phyloP scores from a whole-genome alignment of 2,888 invertebrate genomes.

The Apantesis nais region DNA sequence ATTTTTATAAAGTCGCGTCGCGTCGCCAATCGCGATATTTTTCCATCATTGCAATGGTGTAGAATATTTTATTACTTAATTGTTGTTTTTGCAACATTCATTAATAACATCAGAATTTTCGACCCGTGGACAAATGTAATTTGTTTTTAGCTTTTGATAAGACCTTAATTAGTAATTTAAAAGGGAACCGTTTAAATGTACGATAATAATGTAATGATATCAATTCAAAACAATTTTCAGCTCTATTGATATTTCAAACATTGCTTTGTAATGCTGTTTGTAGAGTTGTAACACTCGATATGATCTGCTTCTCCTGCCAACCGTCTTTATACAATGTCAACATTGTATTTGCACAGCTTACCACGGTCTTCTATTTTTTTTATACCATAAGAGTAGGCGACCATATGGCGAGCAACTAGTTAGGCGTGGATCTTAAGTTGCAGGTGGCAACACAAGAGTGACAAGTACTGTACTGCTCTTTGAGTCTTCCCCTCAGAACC shows the following conservation, averaged over 20 bases:
- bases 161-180: constrained; percentile 22
- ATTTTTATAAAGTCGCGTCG: constrained; percentile 50
- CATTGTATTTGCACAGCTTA: constrained; percentile 11
- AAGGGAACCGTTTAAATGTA: not conserved
- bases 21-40: constrained; percentile 43
- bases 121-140: constrained; percentile 29
- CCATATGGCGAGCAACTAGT: too few relatives aligned
- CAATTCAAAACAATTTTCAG: not conserved
- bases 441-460: too few relatives aligned
- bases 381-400: too few relatives aligned
- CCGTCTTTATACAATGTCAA: constrained; percentile 4
- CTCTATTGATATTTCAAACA: constrained; percentile 1
- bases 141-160: constrained; percentile 28
- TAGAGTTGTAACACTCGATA: not conserved
- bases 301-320: constrained; percentile 7
- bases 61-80: constrained; percentile 25
- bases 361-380: constrained; percentile 20
- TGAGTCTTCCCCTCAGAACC: too few relatives aligned
- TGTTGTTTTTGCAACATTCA: constrained; percentile 13
- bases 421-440: too few relatives aligned
- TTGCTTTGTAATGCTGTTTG: constrained; percentile 4
- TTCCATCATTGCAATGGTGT: constrained; percentile 23
- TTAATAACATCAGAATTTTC: constrained; percentile 29
- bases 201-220: constrained; percentile 5
- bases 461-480: too few relatives aligned